Evolutionary conservation across 2,797 vertebrate genomes (phyloP).

Genomic region (Trematomus bernacchii): DNA sequence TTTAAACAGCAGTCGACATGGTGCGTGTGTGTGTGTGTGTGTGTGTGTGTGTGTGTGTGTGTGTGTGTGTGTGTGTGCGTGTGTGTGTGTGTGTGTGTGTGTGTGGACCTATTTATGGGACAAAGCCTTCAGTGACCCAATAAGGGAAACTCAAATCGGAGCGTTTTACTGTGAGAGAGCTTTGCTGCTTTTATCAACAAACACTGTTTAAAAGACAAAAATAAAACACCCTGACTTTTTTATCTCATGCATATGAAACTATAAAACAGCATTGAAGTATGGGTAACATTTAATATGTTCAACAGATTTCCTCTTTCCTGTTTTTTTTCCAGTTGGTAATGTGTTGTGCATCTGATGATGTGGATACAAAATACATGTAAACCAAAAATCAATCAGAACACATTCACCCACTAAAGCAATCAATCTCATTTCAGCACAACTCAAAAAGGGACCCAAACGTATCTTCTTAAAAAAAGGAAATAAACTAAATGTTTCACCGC

Average conservation of each 20-base stretch:
- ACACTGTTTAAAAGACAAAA: background rate
- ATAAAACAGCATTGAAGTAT: background rate
- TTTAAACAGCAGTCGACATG: constrained; percentile 41
- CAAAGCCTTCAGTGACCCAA: constrained; percentile 78
- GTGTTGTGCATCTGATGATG: background rate
- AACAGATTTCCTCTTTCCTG: background rate
- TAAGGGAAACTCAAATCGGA: constrained; percentile 65
- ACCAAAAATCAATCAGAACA: background rate
- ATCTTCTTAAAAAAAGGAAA: no score
- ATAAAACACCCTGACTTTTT: no score
- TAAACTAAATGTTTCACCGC: no score
- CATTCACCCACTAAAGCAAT: background rate
- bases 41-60: constrained; percentile 34
- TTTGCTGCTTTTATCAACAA: constrained; percentile 55
- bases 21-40: constrained; percentile 10
- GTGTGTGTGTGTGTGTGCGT: constrained; percentile 19
- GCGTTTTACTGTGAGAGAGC: constrained; percentile 58
- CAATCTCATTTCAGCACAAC: background rate
- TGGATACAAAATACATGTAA: background rate
- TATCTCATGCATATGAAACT: background rate
- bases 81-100: constrained; percentile 1
- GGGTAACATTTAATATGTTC: background rate
- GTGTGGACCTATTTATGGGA: constrained; percentile 68
- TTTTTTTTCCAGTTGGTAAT: background rate
- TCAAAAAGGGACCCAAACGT: background rate